Percentiles rank a stretch among this genome's conserved stretches.
Conservation (phyloP, 2,888 invertebrate genomes). For the Folsomia manolachei region DNA sequence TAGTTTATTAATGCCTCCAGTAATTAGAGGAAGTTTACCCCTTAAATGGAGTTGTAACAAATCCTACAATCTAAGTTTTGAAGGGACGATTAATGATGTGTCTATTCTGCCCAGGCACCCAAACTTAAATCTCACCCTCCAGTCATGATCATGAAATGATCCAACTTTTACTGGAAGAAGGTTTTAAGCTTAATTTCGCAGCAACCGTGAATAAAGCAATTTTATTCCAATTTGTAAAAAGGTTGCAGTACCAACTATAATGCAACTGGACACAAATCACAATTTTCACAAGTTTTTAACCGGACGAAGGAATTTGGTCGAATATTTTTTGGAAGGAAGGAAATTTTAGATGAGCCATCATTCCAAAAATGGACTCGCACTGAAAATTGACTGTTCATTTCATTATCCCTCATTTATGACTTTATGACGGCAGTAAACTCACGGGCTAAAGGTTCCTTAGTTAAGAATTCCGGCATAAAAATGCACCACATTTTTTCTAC, state of each 20-base stretch:
- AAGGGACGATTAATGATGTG: background rate
- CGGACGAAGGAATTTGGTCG: no score
- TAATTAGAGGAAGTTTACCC: background rate
- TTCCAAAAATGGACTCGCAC: background rate
- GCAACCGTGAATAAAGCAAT: no score
- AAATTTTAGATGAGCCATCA: background rate
- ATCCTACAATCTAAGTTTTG: background rate
- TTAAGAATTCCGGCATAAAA: no score
- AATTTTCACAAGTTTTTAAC: no score
- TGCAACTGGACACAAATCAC: no score
- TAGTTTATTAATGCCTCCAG: background rate
- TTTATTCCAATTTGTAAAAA: no score
- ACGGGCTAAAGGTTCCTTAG: background rate
- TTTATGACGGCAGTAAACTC: background rate
- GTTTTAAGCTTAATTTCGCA: no score
- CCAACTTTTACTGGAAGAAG: no score
- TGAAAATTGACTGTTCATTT: background rate
- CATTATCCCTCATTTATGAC: background rate
- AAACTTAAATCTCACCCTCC: background rate
- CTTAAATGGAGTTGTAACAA: constrained; percentile 2
- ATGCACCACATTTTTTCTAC: no score
- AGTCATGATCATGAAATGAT: background rate
- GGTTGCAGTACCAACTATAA: no score
- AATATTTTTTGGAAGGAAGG: background rate
- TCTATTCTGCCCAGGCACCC: background rate